Conservation (phyloP, 2,113 vertebrate genomes). For the Lagopus leucura region DNA sequence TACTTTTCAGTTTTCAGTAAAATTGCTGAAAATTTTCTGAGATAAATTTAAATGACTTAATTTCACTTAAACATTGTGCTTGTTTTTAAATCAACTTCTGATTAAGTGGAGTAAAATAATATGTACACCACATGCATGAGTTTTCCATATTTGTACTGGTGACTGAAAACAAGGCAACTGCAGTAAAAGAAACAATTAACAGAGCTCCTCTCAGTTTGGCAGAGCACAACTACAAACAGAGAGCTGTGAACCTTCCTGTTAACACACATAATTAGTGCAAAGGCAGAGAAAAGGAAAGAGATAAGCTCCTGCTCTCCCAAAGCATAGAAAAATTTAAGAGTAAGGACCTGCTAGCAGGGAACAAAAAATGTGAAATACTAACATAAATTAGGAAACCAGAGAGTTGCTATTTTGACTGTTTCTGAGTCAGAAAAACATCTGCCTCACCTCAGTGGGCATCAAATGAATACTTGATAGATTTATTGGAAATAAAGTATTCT, state of each 20-base stretch:
- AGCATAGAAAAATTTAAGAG: background rate
- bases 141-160: background rate
- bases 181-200: background rate
- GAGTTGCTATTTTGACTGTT: background rate
- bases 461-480: background rate
- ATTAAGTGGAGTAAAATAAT: background rate
- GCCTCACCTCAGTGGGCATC: background rate
- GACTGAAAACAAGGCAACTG: background rate
- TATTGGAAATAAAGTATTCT: background rate
- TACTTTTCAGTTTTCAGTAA: background rate
- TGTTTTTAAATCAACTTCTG: background rate
- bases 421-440: background rate
- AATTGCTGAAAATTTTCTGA: background rate
- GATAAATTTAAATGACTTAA: background rate
- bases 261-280: background rate
- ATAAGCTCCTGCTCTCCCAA: background rate
- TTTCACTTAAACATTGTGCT: background rate
- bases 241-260: background rate
- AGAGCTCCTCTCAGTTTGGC: background rate
- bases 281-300: background rate
- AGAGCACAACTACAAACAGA: conserved; percentile 7
- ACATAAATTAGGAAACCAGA: background rate
- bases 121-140: background rate
- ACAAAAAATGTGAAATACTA: background rate
- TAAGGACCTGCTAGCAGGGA: background rate